A percentile compares a stretch with the other conserved stretches of the same genome.
Conservation (phyloP, 2,888 invertebrate species). For the Athalia rosae region DNA sequence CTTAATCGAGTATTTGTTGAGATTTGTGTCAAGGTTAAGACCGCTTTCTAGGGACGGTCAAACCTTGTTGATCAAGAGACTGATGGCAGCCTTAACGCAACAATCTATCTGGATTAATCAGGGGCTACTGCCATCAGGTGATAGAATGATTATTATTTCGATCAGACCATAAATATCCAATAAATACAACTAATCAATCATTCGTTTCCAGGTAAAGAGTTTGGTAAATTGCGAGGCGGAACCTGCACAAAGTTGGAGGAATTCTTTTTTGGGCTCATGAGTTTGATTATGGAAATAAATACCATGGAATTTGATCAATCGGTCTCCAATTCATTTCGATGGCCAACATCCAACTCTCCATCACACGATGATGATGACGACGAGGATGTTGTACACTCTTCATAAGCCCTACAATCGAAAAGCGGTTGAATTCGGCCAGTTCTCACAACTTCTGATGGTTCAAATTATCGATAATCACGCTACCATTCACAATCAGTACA, state of each 20-base stretch:
- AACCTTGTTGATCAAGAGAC: slow-evolving; percentile 78
- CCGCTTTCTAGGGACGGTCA: slow-evolving; percentile 79
- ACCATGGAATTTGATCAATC: slow-evolving; percentile 63
- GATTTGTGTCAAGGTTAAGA: slow-evolving; percentile 81
- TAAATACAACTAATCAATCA: neutral
- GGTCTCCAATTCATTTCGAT: slow-evolving; percentile 59
- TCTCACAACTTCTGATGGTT: neutral
- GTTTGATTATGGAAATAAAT: slow-evolving; percentile 67
- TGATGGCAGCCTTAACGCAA: slow-evolving; percentile 82
- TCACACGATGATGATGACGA: slow-evolving; percentile 52
- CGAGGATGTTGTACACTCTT: slow-evolving; percentile 27
- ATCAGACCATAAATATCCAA: neutral
- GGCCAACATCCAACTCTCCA: slow-evolving; percentile 59
- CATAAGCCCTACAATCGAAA: neutral
- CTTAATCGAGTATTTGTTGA: slow-evolving; percentile 83
- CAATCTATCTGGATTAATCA: slow-evolving; percentile 77
- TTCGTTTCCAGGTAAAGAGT: slow-evolving; percentile 60
- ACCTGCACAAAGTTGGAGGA: slow-evolving; percentile 67
- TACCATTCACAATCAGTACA: neutral
- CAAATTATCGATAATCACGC: neutral
- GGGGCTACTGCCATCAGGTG: slow-evolving; percentile 73
- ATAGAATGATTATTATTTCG: neutral
- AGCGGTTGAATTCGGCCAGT: neutral
- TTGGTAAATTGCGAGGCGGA: slow-evolving; percentile 65
- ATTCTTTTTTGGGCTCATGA: slow-evolving; percentile 64